Conservation (phyloP, 2,888 invertebrate genomes). For the Drosophila ezoana region DNA sequence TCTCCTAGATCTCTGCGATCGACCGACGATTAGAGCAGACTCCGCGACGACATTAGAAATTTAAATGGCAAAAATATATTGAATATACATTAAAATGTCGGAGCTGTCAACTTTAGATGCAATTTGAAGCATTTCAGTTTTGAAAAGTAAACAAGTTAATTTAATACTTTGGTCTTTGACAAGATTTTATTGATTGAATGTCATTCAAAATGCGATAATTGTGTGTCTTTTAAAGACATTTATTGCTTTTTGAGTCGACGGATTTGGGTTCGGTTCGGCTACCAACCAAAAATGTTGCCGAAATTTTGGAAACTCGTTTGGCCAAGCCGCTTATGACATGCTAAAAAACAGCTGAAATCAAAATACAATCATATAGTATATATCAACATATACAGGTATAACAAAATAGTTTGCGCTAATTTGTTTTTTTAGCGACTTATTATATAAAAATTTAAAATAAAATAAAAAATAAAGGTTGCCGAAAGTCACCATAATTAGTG, state of each 20-base stretch:
- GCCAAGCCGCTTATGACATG: conserved; percentile 34
- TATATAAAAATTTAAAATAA: conserved; percentile 1
- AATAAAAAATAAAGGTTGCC: background rate
- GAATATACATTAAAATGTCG: background rate
- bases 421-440: conserved; percentile 41
- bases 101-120: background rate
- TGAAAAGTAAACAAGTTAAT: conserved; percentile 22
- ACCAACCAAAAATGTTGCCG: background rate
- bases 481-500: conserved; percentile 41
- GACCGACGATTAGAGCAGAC: conserved; percentile 9
- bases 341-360: background rate
- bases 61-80: background rate
- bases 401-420: conserved; percentile 44
- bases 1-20: background rate
- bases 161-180: conserved; percentile 13
- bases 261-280: conserved; percentile 14
- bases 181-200: conserved; percentile 31
- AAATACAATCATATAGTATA: conserved; percentile 19
- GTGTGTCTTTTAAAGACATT: conserved; percentile 23
- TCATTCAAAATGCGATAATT: conserved; percentile 28
- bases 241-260: conserved; percentile 42
- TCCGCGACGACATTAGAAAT: conserved; percentile 3
- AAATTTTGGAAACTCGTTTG: conserved; percentile 37
- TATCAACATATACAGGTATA: conserved; percentile 10
- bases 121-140: background rate